Evolutionary conservation across 2,888 invertebrate genomes (phyloP).

Genomic region (Eilema caniola): DNA sequence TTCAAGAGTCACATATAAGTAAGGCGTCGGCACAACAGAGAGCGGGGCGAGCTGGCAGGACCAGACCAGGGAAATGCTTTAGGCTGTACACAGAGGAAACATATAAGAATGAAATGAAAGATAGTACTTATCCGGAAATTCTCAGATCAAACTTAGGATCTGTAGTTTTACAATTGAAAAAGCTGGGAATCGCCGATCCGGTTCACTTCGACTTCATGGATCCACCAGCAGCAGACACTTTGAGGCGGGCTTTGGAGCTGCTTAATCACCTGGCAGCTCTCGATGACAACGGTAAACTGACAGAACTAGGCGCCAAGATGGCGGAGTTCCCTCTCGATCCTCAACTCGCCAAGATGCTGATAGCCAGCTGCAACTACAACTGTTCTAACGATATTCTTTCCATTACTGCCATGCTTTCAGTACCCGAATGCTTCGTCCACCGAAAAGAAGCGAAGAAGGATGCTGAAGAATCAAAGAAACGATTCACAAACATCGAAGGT

Average conservation of each 20-base stretch:
- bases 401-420: constrained; percentile 99
- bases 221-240: constrained; percentile 99
- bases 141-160: constrained; percentile 96
- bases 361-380: constrained; percentile 98
- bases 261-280: constrained; percentile 98
- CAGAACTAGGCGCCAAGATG: constrained; percentile 99
- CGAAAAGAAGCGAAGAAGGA: constrained; percentile 99
- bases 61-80: constrained; percentile 99
- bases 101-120: constrained; percentile 98
- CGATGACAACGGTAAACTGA: constrained; percentile 98
- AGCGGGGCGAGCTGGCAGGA: constrained; percentile 98
- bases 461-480: constrained; percentile 99
- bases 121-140: constrained; percentile 99
- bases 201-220: constrained; percentile 99
- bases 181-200: constrained; percentile 98
- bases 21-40: constrained; percentile 99
- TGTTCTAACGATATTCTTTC: constrained; percentile 99
- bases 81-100: constrained; percentile 97
- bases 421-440: constrained; percentile 99
- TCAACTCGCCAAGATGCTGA: constrained; percentile 99
- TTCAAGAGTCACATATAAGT: constrained; percentile 99
- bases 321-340: constrained; percentile 99
- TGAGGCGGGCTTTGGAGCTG: constrained; percentile 99
- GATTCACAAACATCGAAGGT: constrained; percentile 99
- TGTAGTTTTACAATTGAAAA: constrained; percentile 99